These are phyloP conservation scores for Pimpla rufipes DNA, from an alignment of 2,888 invertebrate species.

Conservation along the genomic window DNA sequence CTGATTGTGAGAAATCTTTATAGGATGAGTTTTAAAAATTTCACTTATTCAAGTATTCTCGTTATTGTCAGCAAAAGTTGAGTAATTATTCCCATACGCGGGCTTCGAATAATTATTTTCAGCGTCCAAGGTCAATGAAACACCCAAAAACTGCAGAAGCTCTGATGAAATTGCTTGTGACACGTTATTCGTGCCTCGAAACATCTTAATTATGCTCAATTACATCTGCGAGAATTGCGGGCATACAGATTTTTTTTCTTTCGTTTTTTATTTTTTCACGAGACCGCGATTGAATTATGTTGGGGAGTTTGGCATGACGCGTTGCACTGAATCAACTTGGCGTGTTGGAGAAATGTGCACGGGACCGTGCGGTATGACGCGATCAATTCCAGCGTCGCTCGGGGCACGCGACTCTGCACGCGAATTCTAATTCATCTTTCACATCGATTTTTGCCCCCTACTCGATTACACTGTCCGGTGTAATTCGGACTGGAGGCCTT, in stretches of 20 bases:
- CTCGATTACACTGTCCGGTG: not conserved
- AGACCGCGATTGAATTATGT: constrained; percentile 52
- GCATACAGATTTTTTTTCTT: constrained; percentile 27
- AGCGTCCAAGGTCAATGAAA: not conserved
- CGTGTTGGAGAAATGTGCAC: constrained; percentile 19
- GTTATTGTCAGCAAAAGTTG: not conserved
- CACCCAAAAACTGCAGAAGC: not conserved
- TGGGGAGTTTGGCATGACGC: constrained; percentile 39
- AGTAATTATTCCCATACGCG: not conserved
- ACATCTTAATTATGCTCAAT: constrained; percentile 30
- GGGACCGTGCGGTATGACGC: constrained; percentile 26
- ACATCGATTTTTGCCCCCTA: not conserved
- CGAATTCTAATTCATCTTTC: constrained; percentile 1
- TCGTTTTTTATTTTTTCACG: constrained; percentile 14
- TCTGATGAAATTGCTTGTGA: not conserved
- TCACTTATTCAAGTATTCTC: not conserved
- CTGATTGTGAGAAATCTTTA: not conserved
- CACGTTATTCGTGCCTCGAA: not conserved
- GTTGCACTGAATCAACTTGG: constrained; percentile 21
- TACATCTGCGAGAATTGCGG: not conserved
- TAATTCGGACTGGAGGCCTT: not conserved
- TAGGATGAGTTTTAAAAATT: not conserved
- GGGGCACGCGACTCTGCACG: constrained; percentile 9
- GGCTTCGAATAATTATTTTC: not conserved
- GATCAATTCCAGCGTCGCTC: constrained; percentile 27